These are phyloP conservation scores for Melanotaenia maccullochi DNA, from an alignment of 2,797 vertebrate species.

Conservation along the genomic window DNA sequence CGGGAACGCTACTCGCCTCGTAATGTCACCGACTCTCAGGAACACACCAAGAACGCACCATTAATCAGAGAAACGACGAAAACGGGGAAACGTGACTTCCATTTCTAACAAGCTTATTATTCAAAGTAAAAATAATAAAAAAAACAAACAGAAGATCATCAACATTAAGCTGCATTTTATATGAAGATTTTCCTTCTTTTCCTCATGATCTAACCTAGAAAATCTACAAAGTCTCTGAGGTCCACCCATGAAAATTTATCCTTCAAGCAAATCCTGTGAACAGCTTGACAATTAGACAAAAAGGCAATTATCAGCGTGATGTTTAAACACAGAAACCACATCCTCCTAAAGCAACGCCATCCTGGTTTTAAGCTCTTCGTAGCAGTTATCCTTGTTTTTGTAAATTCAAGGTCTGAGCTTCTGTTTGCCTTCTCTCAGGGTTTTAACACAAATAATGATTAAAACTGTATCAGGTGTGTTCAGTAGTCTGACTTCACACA, in stretches of 20 bases:
- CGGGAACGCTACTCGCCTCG: too few relatives aligned
- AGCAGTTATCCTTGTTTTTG: slow-evolving; percentile 33
- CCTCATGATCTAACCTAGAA: not conserved
- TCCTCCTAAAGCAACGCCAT: slow-evolving; percentile 1
- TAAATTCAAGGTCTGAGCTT: slow-evolving; percentile 31
- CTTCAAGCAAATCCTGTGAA: slow-evolving; percentile 28
- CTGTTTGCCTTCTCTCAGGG: slow-evolving; percentile 5
- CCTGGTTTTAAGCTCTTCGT: slow-evolving; percentile 25
- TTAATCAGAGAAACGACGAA: too few relatives aligned
- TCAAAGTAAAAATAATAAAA: not conserved
- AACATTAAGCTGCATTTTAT: not conserved
- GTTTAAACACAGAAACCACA: slow-evolving; percentile 17
- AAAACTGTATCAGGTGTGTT: slow-evolving; percentile 15
- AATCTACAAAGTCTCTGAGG: not conserved
- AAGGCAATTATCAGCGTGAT: slow-evolving; percentile 24
- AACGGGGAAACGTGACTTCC: not conserved
- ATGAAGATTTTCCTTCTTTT: not conserved
- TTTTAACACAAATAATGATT: slow-evolving; percentile 6
- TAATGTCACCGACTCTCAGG: too few relatives aligned
- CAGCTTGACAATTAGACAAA: slow-evolving; percentile 17
- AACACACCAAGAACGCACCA: too few relatives aligned
- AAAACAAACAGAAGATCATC: not conserved
- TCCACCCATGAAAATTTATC: not conserved
- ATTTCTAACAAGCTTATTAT: slow-evolving; percentile 1
- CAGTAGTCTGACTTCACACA: not conserved